Percentiles rank a stretch among this genome's conserved stretches.
Evolutionary conservation across 2,888 invertebrate genomes (phyloP).

Genomic region (Eupithecia centaureata): DNA sequence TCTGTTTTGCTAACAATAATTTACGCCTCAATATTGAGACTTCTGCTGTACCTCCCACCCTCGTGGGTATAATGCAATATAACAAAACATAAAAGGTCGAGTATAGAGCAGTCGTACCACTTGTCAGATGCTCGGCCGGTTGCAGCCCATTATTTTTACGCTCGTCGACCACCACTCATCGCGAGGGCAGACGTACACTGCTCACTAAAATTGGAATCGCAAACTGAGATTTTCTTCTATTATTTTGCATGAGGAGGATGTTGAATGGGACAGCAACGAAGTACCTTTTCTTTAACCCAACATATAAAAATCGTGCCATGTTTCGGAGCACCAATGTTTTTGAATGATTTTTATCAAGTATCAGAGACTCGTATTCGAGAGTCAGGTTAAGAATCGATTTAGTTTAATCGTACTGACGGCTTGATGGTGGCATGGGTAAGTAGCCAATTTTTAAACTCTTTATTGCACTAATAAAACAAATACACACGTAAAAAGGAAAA

Average conservation of each 20-base stretch:
- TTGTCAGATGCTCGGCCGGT: slow-evolving; percentile 51
- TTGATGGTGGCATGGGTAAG: too few species aligned
- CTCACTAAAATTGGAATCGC: slow-evolving; percentile 21
- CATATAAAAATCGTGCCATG: background rate
- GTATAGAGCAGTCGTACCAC: slow-evolving; percentile 21
- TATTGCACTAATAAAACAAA: too few species aligned
- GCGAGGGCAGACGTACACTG: slow-evolving; percentile 46
- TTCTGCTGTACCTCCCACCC: background rate
- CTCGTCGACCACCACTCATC: slow-evolving; percentile 70
- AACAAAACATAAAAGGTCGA: slow-evolving; percentile 10
- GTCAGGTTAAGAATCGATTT: background rate
- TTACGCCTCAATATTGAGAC: background rate
- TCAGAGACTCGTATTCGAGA: background rate
- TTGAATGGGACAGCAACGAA: background rate
- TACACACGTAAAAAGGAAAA: too few species aligned
- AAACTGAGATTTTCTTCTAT: background rate
- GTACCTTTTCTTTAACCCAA: background rate
- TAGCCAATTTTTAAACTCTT: too few species aligned
- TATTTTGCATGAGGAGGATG: background rate
- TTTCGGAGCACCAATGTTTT: background rate
- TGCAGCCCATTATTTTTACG: slow-evolving; percentile 79
- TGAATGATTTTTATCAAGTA: too few species aligned
- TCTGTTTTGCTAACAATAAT: background rate
- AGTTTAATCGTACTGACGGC: background rate
- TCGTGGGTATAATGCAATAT: slow-evolving; percentile 1